These are phyloP conservation scores for Myotis myotis DNA, from an alignment of 2,797 vertebrate genomes.

Conservation along the genomic window DNA sequence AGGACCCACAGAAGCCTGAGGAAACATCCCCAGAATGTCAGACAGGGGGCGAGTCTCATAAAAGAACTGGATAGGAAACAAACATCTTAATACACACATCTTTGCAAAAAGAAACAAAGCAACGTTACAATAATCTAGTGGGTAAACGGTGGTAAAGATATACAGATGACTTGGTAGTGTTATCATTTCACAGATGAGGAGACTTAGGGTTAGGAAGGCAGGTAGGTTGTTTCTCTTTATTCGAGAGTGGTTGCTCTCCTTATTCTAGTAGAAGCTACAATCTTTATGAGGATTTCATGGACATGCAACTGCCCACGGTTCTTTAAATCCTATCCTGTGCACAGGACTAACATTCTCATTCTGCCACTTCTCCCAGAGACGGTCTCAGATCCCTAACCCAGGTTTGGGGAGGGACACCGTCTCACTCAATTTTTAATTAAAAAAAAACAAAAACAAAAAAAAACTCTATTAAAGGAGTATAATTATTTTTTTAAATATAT, in stretches of 20 bases:
- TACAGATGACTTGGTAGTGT: background rate
- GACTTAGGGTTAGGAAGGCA: background rate
- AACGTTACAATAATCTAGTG: background rate
- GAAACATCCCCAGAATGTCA: background rate
- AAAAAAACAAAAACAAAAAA: background rate
- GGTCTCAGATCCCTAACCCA: background rate
- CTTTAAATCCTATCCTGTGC: background rate
- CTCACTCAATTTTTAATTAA: background rate
- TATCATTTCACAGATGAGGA: background rate
- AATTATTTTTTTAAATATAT: background rate
- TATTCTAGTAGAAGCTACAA: background rate
- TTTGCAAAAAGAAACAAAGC: background rate
- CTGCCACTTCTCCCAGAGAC: background rate
- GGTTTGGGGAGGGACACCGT: background rate
- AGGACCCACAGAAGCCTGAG: background rate
- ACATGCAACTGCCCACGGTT: rapidly evolving
- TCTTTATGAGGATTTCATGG: background rate
- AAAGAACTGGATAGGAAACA: background rate
- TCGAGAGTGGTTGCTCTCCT: background rate
- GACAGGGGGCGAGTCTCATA: background rate
- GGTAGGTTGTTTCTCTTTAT: background rate
- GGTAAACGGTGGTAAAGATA: background rate
- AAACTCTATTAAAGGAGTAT: background rate
- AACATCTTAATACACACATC: background rate
- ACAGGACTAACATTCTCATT: background rate